phyloP scores from a whole-genome alignment of 2,888 invertebrate species.

The Plusia festucae region DNA sequence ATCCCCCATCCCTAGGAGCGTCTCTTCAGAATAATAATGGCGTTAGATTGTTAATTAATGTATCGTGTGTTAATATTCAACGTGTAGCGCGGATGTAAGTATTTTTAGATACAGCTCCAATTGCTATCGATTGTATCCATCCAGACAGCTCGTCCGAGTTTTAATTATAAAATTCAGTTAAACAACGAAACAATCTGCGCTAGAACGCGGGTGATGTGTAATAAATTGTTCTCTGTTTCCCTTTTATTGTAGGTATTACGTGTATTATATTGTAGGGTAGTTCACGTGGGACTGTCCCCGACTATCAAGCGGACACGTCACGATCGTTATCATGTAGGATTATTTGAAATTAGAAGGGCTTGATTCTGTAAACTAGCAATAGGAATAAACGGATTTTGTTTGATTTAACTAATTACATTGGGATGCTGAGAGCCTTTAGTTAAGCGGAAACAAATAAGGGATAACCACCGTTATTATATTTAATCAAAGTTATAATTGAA shows the following conservation, averaged over 20 bases:
- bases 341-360: conserved; percentile 41
- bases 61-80: conserved; percentile 35
- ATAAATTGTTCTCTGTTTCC: conserved; percentile 24
- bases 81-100: conserved; percentile 11
- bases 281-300: conserved; percentile 37
- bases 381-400: conserved; percentile 39
- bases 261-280: conserved; percentile 26
- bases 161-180: conserved; percentile 37
- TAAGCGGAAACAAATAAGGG: conserved; percentile 34
- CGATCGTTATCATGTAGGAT: conserved; percentile 47
- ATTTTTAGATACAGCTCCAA: conserved; percentile 28
- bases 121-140: conserved; percentile 11
- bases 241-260: conserved; percentile 31
- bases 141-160: conserved; percentile 5
- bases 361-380: conserved; percentile 30
- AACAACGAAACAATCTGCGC: conserved; percentile 17
- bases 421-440: conserved; percentile 11
- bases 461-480: conserved; percentile 33
- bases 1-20: conserved; percentile 57
- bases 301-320: conserved; percentile 28
- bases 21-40: conserved; percentile 67
- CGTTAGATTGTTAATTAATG: conserved; percentile 53
- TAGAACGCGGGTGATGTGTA: conserved; percentile 10
- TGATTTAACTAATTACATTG: conserved; percentile 41
- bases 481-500: conserved; percentile 40